A percentile compares a stretch with the other conserved stretches of the same genome.
Evolutionary conservation across 2,888 invertebrate species (phyloP).

Genomic region (Macaria notata): DNA sequence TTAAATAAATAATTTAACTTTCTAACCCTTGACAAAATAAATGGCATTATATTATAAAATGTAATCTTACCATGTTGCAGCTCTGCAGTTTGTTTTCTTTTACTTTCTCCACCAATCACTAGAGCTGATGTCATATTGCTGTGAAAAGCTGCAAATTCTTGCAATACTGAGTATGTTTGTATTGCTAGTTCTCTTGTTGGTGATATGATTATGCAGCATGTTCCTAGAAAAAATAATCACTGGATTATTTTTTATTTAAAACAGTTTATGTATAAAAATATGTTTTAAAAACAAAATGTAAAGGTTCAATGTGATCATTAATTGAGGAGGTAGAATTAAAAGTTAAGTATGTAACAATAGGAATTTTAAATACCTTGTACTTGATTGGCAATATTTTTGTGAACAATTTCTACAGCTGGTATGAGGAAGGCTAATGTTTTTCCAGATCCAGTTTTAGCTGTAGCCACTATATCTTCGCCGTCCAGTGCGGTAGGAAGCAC

Average conservation of each 20-base stretch:
- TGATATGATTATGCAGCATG: slow-evolving; percentile 94
- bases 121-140: slow-evolving; percentile 92
- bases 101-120: slow-evolving; percentile 96
- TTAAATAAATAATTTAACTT: too few species aligned
- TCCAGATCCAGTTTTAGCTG: slow-evolving; percentile 98
- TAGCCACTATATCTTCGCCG: slow-evolving; percentile 95
- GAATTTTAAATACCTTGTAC: slow-evolving; percentile 37
- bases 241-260: too few species aligned
- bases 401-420: slow-evolving; percentile 94
- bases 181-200: slow-evolving; percentile 97
- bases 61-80: slow-evolving; percentile 85
- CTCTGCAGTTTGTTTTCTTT: slow-evolving; percentile 92
- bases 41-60: too few species aligned
- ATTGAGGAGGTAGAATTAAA: too few species aligned
- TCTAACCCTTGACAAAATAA: too few species aligned
- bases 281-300: too few species aligned
- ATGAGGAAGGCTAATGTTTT: slow-evolving; percentile 98
- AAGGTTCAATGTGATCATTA: too few species aligned
- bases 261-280: too few species aligned
- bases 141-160: slow-evolving; percentile 91
- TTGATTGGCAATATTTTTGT: slow-evolving; percentile 72
- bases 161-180: slow-evolving; percentile 96
- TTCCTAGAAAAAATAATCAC: slow-evolving; percentile 76
- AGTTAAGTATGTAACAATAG: neutral
- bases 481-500: slow-evolving; percentile 93